Percentiles rank a stretch among this genome's conserved stretches.
These are phyloP conservation scores for Eufriesea mexicana DNA, from an alignment of 1,140 invertebrate species.

Conservation along the genomic window DNA sequence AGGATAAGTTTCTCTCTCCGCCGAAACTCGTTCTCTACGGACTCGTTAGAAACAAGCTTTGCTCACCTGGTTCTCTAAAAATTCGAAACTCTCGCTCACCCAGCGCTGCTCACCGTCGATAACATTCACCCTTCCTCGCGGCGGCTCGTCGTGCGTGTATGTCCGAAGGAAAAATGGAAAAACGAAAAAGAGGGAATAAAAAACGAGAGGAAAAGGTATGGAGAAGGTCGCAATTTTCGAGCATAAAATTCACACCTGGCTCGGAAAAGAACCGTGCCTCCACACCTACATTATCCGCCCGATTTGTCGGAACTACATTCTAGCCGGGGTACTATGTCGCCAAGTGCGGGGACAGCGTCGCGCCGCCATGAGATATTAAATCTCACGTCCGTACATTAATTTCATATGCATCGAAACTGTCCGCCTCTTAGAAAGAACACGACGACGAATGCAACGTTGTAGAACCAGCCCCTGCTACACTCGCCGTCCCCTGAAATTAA, in stretches of 20 bases:
- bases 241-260: neutral
- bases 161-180: too few relatives aligned
- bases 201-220: neutral
- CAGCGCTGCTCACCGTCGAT: neutral
- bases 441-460: constrained; percentile 29
- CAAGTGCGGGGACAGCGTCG: neutral
- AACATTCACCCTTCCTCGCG: neutral
- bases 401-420: constrained; percentile 57
- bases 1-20: constrained; percentile 19
- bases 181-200: neutral
- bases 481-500: constrained; percentile 35
- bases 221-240: neutral
- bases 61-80: neutral
- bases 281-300: neutral
- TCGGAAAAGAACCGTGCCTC: neutral
- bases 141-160: too few relatives aligned
- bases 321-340: neutral
- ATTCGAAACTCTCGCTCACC: neutral
- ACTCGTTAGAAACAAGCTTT: constrained; percentile 25
- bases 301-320: constrained; percentile 6
- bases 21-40: constrained; percentile 9
- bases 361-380: neutral
- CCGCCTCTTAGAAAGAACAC: constrained; percentile 11
- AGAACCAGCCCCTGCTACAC: constrained; percentile 31
- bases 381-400: constrained; percentile 31